Base-by-base conservation (phyloP, 2,888 invertebrate species). In the Leptinotarsa haldemani region DNA sequence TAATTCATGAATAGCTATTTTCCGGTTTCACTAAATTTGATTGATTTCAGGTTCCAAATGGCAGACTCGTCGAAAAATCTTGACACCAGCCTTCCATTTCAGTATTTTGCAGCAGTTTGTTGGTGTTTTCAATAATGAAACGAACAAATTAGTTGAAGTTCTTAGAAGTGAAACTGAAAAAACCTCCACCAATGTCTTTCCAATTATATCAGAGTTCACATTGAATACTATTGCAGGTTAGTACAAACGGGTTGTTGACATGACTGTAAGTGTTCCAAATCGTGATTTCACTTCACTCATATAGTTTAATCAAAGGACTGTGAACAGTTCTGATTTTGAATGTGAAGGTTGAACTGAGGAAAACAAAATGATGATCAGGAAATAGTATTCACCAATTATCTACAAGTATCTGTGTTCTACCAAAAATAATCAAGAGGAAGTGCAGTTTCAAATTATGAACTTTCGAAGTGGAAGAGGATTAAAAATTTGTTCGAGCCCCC, bases 151-250 rank as follows among this genome's bases (percentile, higher is more conserved):
- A 30, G 79, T 83, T 1, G 65, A 80, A 3, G 68, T 74, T 5
- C 77, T 88, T 7, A 79, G 82, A 65, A 71, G 80, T 7, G 77
- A 81, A 20, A 80, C 79, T 13, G 81, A 80, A 4, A 72, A 82
- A 76, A 73, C 80, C 12, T 76, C 80, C 1, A 81, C 87, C 30
- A 86, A 90, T 80, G 84, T 91, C 5, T 84, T 88, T 68, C 88
- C 88, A 1, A 84, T 88, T 58, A 84, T 90, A 20, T 88, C 89
- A 1, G 84, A 88, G 22, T 89, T 89, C 81, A 89, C 91, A 0
- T 83, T 91, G 22, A 88, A 89, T 79, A 87, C 90, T 22, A 90
- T 91, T 63, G 90, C 90, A 80, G 90, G 90, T 90, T 84, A 84
- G 82, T 71, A 52, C 12, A 22, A 48, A 15, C 1, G 40, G n/a